A percentile compares a stretch with the other conserved stretches of the same genome.
Evolutionary conservation across 1,140 invertebrate species (phyloP).

Genomic region (Eueides isabella): DNA sequence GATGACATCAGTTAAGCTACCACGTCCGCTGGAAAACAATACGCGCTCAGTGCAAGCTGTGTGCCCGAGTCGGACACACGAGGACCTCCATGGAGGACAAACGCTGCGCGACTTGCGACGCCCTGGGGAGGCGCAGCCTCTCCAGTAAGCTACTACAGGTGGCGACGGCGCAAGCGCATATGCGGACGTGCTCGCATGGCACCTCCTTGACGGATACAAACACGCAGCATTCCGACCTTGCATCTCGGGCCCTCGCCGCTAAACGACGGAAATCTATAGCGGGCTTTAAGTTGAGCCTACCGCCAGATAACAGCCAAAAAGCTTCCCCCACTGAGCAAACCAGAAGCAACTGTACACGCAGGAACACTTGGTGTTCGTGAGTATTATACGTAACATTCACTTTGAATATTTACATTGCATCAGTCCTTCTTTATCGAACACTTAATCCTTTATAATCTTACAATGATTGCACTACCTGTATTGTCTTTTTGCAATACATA

Average conservation of each 20-base stretch:
- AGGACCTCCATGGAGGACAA: conserved; percentile 73
- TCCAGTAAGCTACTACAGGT: conserved; percentile 75
- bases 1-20: conserved; percentile 79
- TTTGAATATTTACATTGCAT: conserved; percentile 15
- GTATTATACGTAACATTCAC: conserved; percentile 43
- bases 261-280: conserved; percentile 77
- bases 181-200: conserved; percentile 67
- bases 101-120: conserved; percentile 75
- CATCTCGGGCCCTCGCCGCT: conserved; percentile 70
- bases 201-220: conserved; percentile 53
- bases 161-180: conserved; percentile 76
- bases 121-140: conserved; percentile 70
- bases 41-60: conserved; percentile 73
- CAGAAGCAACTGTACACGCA: conserved; percentile 62
- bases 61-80: conserved; percentile 73
- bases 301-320: conserved; percentile 57
- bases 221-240: conserved; percentile 62
- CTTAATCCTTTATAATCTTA: conserved; percentile 18
- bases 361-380: conserved; percentile 82
- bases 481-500: conserved; percentile 28
- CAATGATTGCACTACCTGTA: conserved; percentile 24
- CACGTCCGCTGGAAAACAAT: conserved; percentile 71
- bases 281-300: conserved; percentile 66
- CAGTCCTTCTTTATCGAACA: conserved; percentile 23
- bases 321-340: conserved; percentile 51